phyloP scores from a whole-genome alignment of 2,797 vertebrate species.

The Enteromius trimaculatus region DNA sequence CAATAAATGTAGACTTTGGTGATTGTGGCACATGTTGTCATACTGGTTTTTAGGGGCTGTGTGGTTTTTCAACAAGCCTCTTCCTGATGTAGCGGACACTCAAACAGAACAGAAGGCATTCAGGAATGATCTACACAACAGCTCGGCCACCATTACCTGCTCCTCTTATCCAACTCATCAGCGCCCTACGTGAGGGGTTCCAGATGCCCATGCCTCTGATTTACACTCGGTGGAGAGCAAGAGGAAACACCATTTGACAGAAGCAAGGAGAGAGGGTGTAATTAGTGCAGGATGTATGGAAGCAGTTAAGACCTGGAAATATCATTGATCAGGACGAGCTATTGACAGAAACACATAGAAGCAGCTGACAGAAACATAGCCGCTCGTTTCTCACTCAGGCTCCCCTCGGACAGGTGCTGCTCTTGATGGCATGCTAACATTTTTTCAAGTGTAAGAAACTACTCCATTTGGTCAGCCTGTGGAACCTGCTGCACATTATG shows the following conservation, averaged over 20 bases:
- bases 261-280: conserved; percentile 60
- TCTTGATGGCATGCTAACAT: conserved; percentile 51
- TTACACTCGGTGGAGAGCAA: conserved; percentile 52
- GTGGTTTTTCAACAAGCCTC: conserved; percentile 34
- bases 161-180: conserved; percentile 42
- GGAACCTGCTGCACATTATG: conserved; percentile 16
- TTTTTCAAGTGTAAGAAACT: conserved; percentile 51
- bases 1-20: not conserved
- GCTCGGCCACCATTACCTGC: conserved; percentile 43
- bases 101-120: conserved; percentile 41
- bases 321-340: conserved; percentile 72
- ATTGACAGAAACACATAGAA: conserved; percentile 66
- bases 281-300: conserved; percentile 69
- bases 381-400: conserved; percentile 51
- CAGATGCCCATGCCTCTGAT: conserved; percentile 50
- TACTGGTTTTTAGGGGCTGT: conserved; percentile 4
- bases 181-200: conserved; percentile 33
- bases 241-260: conserved; percentile 51
- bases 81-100: conserved; percentile 25
- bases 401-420: conserved; percentile 37
- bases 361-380: conserved; percentile 59
- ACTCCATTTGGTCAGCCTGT: conserved; percentile 37
- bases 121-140: conserved; percentile 44
- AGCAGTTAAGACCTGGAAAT: conserved; percentile 73
- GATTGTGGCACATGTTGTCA: not conserved